phyloP scores from a whole-genome alignment of 2,113 vertebrate genomes.

The Macroglossus sobrinus region DNA sequence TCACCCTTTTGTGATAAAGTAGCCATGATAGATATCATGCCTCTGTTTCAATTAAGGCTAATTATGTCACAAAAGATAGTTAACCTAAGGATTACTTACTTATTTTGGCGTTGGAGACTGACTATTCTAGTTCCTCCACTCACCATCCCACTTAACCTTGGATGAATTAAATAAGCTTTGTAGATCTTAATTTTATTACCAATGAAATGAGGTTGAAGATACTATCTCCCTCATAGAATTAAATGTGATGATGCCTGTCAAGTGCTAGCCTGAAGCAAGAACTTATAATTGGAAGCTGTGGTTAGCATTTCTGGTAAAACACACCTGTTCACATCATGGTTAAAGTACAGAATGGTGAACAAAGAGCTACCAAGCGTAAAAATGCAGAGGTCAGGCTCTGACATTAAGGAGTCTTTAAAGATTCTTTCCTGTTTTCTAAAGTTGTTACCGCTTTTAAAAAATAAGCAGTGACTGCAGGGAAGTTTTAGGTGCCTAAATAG shows the following conservation, averaged over 20 bases:
- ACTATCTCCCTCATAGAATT: neutral
- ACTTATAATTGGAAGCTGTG: neutral
- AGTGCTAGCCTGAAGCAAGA: neutral
- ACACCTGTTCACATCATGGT: neutral
- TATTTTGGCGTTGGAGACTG: constrained; percentile 17
- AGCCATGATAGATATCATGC: neutral
- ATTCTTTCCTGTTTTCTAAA: neutral
- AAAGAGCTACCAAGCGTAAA: neutral
- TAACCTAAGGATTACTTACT: neutral
- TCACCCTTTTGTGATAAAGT: neutral
- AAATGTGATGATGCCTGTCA: neutral
- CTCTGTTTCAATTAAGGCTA: neutral
- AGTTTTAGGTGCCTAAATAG: neutral
- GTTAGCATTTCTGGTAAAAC: neutral
- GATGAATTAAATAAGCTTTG: neutral
- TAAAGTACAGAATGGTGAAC: neutral
- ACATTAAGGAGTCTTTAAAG: neutral
- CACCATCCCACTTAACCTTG: neutral
- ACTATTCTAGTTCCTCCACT: neutral
- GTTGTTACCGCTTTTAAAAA: neutral
- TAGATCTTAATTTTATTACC: neutral
- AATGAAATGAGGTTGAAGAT: neutral
- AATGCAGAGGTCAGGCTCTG: neutral
- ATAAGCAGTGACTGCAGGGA: neutral
- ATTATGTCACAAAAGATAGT: neutral